Conservation (phyloP, 2,113 vertebrate species). For the Anhinga anhinga region DNA sequence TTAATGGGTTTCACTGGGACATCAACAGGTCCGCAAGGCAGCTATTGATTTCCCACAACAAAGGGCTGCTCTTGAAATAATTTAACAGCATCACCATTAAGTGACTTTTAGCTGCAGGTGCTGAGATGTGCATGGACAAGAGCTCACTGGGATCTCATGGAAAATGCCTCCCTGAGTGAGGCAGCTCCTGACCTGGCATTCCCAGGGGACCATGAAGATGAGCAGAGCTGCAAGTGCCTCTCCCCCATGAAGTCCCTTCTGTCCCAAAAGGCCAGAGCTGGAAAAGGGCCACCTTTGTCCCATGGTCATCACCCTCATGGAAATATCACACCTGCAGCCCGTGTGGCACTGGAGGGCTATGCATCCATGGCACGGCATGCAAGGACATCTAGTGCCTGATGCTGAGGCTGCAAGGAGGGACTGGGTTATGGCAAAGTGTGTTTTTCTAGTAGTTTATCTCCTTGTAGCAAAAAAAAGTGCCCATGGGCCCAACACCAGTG, state of each 20-base stretch:
- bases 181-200: not conserved
- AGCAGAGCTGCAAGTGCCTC: not conserved
- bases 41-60: not conserved
- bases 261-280: not conserved
- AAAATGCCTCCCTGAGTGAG: not conserved
- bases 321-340: not conserved
- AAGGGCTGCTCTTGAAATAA: not conserved
- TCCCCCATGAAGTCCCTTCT: not conserved
- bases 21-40: not conserved
- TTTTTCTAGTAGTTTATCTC: not conserved
- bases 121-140: accelerated
- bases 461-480: not conserved
- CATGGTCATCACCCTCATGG: accelerated
- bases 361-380: accelerated
- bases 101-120: not conserved
- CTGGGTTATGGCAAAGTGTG: not conserved
- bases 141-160: not conserved
- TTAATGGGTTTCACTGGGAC: not conserved
- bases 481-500: accelerated
- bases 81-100: not conserved
- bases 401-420: constrained; percentile 6
- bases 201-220: not conserved
- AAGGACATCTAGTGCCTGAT: constrained; percentile 33
- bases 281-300: not conserved
- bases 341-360: accelerated